Percentiles rank a stretch among this genome's conserved stretches.
These are phyloP conservation scores for Campoplex capitator DNA, from an alignment of 2,888 invertebrate species.

Conservation along the genomic window DNA sequence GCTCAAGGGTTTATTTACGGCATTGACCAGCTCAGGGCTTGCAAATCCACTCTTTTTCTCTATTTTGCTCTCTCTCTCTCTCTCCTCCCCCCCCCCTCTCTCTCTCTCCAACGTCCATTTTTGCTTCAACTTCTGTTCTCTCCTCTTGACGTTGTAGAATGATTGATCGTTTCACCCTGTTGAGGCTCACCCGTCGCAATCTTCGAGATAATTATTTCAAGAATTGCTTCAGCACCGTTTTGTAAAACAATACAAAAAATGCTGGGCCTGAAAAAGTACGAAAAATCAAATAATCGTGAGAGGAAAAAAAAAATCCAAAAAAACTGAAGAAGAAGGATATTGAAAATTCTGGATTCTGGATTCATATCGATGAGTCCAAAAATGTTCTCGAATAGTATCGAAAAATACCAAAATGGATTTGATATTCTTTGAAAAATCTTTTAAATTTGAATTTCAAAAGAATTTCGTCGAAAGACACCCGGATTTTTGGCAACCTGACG, in stretches of 20 bases:
- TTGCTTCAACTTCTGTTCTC: constrained; percentile 62
- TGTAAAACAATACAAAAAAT: not conserved
- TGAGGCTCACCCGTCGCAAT: constrained; percentile 65
- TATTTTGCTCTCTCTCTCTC: constrained; percentile 21
- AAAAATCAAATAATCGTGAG: not conserved
- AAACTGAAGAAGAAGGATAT: not conserved
- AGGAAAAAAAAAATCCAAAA: not conserved
- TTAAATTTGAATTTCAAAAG: not conserved
- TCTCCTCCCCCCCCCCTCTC: not conserved
- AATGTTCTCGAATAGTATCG: not conserved
- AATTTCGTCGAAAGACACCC: too few relatives aligned
- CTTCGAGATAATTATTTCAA: constrained; percentile 56
- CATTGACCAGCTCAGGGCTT: constrained; percentile 51
- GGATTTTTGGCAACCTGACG: too few relatives aligned
- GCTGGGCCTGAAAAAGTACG: not conserved
- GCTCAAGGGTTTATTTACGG: constrained; percentile 65
- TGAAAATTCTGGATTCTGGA: too few relatives aligned
- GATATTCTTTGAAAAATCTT: not conserved
- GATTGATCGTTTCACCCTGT: constrained; percentile 76
- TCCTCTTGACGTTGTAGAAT: constrained; percentile 70
- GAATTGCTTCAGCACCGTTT: constrained; percentile 11
- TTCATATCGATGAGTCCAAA: too few relatives aligned
- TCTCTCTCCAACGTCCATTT: constrained; percentile 52
- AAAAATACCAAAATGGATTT: not conserved
- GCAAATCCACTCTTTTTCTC: constrained; percentile 45